Evolutionary conservation across 2,113 vertebrate species (phyloP).

Genomic region (Cebidichthys violaceus): DNA sequence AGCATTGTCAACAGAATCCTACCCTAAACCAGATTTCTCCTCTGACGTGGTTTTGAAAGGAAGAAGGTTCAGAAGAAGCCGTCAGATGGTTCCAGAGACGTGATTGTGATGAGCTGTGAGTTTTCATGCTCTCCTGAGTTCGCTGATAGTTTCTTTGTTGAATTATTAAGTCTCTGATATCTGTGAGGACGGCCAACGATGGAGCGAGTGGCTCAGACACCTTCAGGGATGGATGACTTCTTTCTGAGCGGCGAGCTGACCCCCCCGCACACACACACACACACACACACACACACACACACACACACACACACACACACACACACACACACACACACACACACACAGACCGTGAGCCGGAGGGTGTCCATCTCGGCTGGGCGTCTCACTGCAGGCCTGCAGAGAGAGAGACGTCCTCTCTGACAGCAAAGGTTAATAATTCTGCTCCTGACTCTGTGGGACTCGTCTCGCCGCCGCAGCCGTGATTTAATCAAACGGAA

Average conservation of each 20-base stretch:
- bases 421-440: slow-evolving; percentile 81
- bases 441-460: slow-evolving; percentile 72
- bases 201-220: slow-evolving; percentile 17
- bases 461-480: slow-evolving; percentile 55
- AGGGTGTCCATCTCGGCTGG: too few relatives aligned
- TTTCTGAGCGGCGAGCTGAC: neutral
- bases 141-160: neutral
- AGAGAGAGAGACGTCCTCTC: slow-evolving; percentile 67
- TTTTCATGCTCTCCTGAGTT: neutral
- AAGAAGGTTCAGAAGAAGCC: neutral
- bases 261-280: neutral
- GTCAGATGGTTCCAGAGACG: neutral
- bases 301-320: slow-evolving; percentile 11
- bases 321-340: slow-evolving; percentile 39
- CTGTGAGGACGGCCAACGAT: neutral
- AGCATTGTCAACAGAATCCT: too few relatives aligned
- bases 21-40: too few relatives aligned
- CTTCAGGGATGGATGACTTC: slow-evolving; percentile 51
- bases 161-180: slow-evolving; percentile 23
- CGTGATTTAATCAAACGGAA: slow-evolving; percentile 81
- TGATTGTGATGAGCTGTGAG: neutral
- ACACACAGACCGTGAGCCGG: slow-evolving; percentile 19
- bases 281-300: slow-evolving; percentile 19
- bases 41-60: too few relatives aligned
- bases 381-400: slow-evolving; percentile 48